Base-by-base conservation (phyloP, 1,140 invertebrate genomes). In the Macrotrachela quadricornifera region DNA sequence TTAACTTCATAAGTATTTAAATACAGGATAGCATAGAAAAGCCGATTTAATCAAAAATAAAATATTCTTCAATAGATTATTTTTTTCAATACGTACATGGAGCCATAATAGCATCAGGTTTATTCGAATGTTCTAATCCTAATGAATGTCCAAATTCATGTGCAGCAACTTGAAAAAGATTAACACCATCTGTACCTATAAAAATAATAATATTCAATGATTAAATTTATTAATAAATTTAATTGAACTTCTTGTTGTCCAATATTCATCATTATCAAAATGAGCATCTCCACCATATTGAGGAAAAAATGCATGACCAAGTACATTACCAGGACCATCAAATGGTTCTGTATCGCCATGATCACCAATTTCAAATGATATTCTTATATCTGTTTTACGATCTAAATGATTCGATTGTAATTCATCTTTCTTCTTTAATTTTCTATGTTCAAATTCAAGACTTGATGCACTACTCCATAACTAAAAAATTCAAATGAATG, bases 251-350 rank as follows among this genome's bases (percentile, higher is more conserved):
- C 54, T 52, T 30, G 57, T 45, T 13, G 63, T 64, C 65, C 65
- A 69, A 12, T 55, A 41, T 49, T 67, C 64, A 43, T 62, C 59
- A 21, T 65, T 62, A 52, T 70, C 66, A 58, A 66, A 65, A 57
- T 75, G 71, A 1, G 77, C 76, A 51, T 71, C 83, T 79, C 62
- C 76, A 12, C 85, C 85, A 63, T 88, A 91, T 45, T 54, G 44
- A 14, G 53, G 53, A 54, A 54, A 54, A 44, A 46, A 54, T 15
- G 53, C 53, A 54, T 54, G 53, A 6, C 53, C 53, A 38, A 54
- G 17, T 30, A 54, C 46, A 36, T 42, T 17, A 43, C 53, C 53
- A 48, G 37, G 43, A 17, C 53, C 53, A 18, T 54, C 53, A 45
- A 54, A 54, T 16, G 53, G 53, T 37, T 54, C 53, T 10, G 39